A percentile compares a stretch with the other conserved stretches of the same genome.
These are phyloP conservation scores for Cosmopolites sordidus DNA, from an alignment of 2,888 invertebrate genomes.

Conservation along the genomic window DNA sequence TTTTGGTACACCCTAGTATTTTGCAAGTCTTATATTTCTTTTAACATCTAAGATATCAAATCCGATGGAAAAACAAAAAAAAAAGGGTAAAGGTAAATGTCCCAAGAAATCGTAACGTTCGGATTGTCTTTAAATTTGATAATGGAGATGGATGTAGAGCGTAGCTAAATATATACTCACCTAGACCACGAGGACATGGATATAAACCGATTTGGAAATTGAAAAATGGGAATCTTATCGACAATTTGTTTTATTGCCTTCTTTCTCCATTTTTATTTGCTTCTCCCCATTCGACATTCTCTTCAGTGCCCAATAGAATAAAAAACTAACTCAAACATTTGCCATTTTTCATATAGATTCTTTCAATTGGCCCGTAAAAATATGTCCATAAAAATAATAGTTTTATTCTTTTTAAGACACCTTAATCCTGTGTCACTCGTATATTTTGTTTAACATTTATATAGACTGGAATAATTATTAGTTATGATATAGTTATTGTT, in stretches of 20 bases:
- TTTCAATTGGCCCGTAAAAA: not conserved
- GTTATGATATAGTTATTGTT: no score
- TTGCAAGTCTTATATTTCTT: no score
- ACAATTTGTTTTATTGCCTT: slow-evolving; percentile 31
- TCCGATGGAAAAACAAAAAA: no score
- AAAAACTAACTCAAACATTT: not conserved
- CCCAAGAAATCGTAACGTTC: not conserved
- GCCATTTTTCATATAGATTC: slow-evolving; percentile 1
- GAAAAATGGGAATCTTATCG: slow-evolving; percentile 34
- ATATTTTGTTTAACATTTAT: no score
- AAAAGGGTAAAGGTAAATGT: not conserved
- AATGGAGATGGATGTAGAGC: slow-evolving; percentile 38
- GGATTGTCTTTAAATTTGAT: slow-evolving; percentile 31
- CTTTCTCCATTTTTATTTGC: slow-evolving; percentile 27
- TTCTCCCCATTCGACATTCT: slow-evolving; percentile 11
- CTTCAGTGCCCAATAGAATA: not conserved
- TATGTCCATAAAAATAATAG: not conserved
- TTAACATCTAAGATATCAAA: no score
- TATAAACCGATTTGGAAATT: slow-evolving; percentile 33
- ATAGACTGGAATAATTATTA: no score
- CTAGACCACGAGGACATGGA: slow-evolving; percentile 31
- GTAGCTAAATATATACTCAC: slow-evolving; percentile 34
- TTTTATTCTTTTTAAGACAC: no score
- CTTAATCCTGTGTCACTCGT: no score
- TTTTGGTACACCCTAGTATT: no score